Evolutionary conservation across 2,888 invertebrate species (phyloP).

Genomic region (Pachliopta kotzebuea): DNA sequence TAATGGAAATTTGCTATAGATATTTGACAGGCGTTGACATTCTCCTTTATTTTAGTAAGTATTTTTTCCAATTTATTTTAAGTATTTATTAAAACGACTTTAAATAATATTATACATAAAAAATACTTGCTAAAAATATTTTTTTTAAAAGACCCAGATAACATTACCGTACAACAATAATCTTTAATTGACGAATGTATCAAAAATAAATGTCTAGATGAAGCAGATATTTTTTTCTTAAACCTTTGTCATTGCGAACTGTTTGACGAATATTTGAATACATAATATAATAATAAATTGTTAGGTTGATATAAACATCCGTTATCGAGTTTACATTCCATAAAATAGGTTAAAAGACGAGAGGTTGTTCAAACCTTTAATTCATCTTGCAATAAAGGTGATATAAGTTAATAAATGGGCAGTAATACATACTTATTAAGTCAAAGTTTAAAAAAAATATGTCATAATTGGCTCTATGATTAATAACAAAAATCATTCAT

Average conservation of each 20-base stretch:
- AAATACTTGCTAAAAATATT: neutral
- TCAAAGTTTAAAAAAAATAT: too few relatives aligned
- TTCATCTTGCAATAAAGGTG: neutral
- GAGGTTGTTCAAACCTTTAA: neutral
- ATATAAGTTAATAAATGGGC: neutral
- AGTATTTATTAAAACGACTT: neutral
- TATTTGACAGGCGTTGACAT: neutral
- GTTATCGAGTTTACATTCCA: constrained; percentile 2
- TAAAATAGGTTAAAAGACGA: neutral
- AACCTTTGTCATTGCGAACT: neutral
- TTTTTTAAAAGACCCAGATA: neutral
- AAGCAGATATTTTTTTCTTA: too few relatives aligned
- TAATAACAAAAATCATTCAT: too few relatives aligned
- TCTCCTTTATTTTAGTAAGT: neutral
- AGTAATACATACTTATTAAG: neutral
- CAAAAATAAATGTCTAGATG: neutral
- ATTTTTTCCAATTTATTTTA: neutral
- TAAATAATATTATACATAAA: neutral
- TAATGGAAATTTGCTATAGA: neutral
- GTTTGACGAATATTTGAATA: neutral
- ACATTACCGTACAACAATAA: neutral
- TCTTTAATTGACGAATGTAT: neutral
- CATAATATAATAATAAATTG: neutral
- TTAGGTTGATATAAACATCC: neutral
- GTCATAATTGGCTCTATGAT: too few relatives aligned